Base-by-base conservation (phyloP, 2,113 vertebrate species). In the Ptilorrhoa leucosticta region DNA sequence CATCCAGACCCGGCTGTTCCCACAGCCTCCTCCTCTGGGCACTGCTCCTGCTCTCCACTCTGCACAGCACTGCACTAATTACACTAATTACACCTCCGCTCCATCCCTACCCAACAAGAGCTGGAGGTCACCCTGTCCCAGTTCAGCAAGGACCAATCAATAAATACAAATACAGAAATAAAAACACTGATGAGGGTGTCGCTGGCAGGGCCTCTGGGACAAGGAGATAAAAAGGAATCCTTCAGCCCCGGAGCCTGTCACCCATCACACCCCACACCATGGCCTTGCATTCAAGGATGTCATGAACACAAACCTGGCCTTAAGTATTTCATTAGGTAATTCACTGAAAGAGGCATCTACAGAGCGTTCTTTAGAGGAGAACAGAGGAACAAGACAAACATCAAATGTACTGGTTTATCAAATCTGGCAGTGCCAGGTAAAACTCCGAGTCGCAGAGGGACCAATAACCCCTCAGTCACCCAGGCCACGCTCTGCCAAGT, bases 181-280 rank as follows among this genome's bases (percentile, higher is more conserved):
- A 83, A 73, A 88, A 10, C 0, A 10, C 10, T 4, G 8, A 9
- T 11, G 42, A 48, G 63, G 20, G 31, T 5, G 47, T 14, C 18
- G 24, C 82, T 48, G 68, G 37, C 35, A 64, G 35, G 76, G 54
- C n/a, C 42, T 13, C 27, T 6, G 40, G 37, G 70, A 37, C 26
- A 50, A 27, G 18, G n/a, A 20, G n/a, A 13, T 2, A 10, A 12
- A 15, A 35, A 17, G 31, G 73, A 57, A 24, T 2, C 47, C 63
- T 31, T 21, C 3, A 3, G 35, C 35, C 30, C 23, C 60, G 2
- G 21, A 33, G 40, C 8, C 44, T 44, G 64, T 2, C 60, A 39
- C 48, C 77, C 21, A 2, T 0, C 12, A 7, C 5, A 47, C 4
- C 51, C 42, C 44, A 51, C 17, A 23, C 0, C 72, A 11, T 1